Evolutionary conservation across 92 coral and sea anemone genomes (phyloP).

Genomic region (Porites cylindrica): DNA sequence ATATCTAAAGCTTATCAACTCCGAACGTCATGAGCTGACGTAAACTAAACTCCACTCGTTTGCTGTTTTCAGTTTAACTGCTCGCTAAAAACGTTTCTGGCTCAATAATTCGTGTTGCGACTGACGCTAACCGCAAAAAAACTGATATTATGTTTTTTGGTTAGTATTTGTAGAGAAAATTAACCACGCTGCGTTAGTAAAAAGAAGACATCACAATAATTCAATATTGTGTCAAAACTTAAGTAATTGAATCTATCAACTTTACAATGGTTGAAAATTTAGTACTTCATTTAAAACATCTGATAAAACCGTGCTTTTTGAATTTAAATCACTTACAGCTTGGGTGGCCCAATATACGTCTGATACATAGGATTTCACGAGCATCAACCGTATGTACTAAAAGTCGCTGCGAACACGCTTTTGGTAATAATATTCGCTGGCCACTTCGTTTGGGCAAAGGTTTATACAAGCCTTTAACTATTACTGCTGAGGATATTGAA

Average conservation of each 20-base stretch:
- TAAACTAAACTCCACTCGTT: not conserved
- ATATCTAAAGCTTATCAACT: conserved; percentile 15
- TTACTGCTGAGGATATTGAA: no score
- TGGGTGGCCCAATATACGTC: not conserved
- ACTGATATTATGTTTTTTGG: not conserved
- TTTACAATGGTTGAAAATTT: not conserved
- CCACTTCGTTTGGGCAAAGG: no score
- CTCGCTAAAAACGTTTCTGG: not conserved
- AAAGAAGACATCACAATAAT: not conserved
- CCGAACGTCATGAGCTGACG: not conserved
- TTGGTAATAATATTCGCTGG: no score
- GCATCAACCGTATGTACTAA: no score
- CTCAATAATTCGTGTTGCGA: not conserved
- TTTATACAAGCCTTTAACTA: no score
- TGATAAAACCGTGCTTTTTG: not conserved
- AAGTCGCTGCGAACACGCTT: no score
- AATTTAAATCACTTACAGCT: not conserved
- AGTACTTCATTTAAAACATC: not conserved
- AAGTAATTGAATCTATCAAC: not conserved
- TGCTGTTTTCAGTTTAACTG: not conserved
- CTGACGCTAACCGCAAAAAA: not conserved
- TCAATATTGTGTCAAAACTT: not conserved
- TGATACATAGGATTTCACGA: no score
- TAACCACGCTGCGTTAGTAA: not conserved
- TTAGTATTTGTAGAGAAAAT: conserved; percentile 6